Conservation (phyloP, 2,113 vertebrate genomes). For the Noturus placidus region DNA sequence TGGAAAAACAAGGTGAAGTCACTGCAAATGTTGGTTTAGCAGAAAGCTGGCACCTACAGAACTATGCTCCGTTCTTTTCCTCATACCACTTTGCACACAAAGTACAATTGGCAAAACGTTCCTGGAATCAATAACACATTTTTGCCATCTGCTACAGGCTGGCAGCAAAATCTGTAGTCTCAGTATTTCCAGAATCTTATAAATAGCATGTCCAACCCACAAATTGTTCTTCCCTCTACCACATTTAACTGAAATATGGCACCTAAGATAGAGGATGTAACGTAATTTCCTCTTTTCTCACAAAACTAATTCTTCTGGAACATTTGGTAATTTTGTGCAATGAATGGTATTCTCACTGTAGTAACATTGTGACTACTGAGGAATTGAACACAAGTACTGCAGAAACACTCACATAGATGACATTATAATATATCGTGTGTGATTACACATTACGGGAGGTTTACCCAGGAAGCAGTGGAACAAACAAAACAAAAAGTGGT, state of each 20-base stretch:
- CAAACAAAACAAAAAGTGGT: not conserved
- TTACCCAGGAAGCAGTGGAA: not conserved
- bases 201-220: constrained; percentile 53
- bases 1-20: constrained; percentile 27
- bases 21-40: constrained; percentile 20
- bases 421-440: not conserved
- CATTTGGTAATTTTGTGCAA: not conserved
- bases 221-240: constrained; percentile 29
- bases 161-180: constrained; percentile 39
- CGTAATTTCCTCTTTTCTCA: constrained; percentile 45
- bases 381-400: not conserved
- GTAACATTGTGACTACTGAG: not conserved
- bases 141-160: constrained; percentile 52
- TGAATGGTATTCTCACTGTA: not conserved
- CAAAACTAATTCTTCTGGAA: not conserved
- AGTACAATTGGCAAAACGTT: constrained; percentile 32
- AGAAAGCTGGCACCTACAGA: constrained; percentile 15
- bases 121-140: constrained; percentile 38
- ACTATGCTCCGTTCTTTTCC: not conserved
- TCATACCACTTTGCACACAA: not conserved
- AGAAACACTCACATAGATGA: not conserved
- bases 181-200: constrained; percentile 56
- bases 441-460: not conserved
- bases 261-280: constrained; percentile 51
- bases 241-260: constrained; percentile 47